These are phyloP conservation scores for Cotesia glomerata DNA, from an alignment of 1,140 invertebrate genomes.

Conservation along the genomic window DNA sequence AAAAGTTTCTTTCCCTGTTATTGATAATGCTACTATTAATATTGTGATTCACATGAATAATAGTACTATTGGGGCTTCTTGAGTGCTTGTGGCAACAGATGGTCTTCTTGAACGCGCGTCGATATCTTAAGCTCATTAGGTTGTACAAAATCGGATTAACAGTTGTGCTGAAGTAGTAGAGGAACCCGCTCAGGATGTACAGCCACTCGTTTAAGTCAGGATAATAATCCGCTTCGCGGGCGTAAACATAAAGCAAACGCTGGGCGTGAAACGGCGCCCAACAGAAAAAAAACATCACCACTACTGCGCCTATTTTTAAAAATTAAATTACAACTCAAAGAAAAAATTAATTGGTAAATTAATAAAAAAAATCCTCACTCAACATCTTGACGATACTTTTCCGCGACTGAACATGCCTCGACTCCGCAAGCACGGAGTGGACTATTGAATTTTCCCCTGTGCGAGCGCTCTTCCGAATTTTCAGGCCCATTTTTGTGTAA, in stretches of 20 bases:
- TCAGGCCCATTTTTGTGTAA: slow-evolving; percentile 78
- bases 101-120: slow-evolving; percentile 78
- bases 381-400: slow-evolving; percentile 83
- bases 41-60: background rate
- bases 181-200: slow-evolving; percentile 78
- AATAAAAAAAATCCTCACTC: slow-evolving; percentile 65
- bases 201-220: slow-evolving; percentile 77
- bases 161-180: slow-evolving; percentile 88
- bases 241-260: slow-evolving; percentile 78
- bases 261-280: slow-evolving; percentile 98
- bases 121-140: slow-evolving; percentile 86
- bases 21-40: background rate
- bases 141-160: slow-evolving; percentile 93
- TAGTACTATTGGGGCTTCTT: background rate
- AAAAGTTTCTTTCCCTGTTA: slow-evolving; percentile 7
- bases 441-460: slow-evolving; percentile 45
- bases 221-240: slow-evolving; percentile 67
- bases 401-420: slow-evolving; percentile 71
- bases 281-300: slow-evolving; percentile 95
- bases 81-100: slow-evolving; percentile 62
- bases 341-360: background rate
- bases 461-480: slow-evolving; percentile 69
- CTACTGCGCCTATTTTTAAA: slow-evolving; percentile 81
- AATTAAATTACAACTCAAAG: background rate
- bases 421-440: slow-evolving; percentile 69